Percentiles rank a stretch among this genome's conserved stretches.
Evolutionary conservation across 2,888 invertebrate genomes (phyloP).

Genomic region (Endomychus coccineus): DNA sequence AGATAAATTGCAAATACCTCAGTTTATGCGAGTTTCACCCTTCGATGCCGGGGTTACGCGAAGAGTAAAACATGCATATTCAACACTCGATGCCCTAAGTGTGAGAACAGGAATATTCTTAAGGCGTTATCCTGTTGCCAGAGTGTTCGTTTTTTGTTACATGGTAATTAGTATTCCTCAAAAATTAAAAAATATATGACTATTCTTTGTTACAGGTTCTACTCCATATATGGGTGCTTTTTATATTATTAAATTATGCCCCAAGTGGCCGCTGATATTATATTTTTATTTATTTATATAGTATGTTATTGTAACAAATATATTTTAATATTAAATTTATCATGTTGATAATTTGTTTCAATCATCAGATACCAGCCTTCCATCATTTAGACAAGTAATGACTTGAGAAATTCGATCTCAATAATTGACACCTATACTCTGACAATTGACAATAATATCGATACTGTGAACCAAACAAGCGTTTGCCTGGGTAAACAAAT

Average conservation of each 20-base stretch:
- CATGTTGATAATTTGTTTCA: too few species aligned
- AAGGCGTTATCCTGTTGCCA: constrained; percentile 71
- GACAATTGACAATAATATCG: too few species aligned
- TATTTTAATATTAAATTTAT: too few species aligned
- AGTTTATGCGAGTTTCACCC: constrained; percentile 65
- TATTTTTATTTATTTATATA: too few species aligned
- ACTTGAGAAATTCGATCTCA: too few species aligned
- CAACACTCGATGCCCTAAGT: constrained; percentile 68
- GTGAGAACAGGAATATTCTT: constrained; percentile 72
- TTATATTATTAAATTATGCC: constrained; percentile 65
- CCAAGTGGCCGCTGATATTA: too few species aligned
- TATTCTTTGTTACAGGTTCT: constrained; percentile 49
- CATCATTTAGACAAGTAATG: too few species aligned
- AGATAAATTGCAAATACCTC: constrained; percentile 61
- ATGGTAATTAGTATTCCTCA: constrained; percentile 50
- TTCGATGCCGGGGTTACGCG: constrained; percentile 68
- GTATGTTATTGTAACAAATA: too few species aligned
- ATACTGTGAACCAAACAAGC: too few species aligned
- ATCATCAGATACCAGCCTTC: too few species aligned
- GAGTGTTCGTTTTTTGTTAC: constrained; percentile 76
- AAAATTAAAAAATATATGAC: constrained; percentile 2
- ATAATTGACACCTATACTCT: too few species aligned
- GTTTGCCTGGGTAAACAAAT: too few species aligned
- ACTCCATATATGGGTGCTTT: constrained; percentile 75
- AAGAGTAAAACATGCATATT: constrained; percentile 69